Evolutionary conservation across 2,113 vertebrate genomes (phyloP).

Genomic region (Hystrix cristata): DNA sequence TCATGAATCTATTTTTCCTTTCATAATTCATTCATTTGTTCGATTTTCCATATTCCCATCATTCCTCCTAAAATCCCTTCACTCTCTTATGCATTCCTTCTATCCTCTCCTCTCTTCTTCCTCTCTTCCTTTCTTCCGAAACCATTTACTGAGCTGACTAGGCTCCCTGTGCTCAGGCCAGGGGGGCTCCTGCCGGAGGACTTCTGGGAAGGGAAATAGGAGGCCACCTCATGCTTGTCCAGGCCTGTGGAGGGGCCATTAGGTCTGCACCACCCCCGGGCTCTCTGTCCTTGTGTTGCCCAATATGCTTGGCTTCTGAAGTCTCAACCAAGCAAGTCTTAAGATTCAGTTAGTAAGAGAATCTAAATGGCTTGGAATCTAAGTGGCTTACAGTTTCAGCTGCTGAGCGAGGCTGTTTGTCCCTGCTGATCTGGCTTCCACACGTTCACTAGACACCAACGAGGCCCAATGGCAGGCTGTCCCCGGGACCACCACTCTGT

Average conservation of each 20-base stretch:
- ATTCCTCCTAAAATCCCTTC: not conserved
- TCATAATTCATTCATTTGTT: not conserved
- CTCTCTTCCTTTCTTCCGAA: not conserved
- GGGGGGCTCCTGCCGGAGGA: constrained; percentile 53
- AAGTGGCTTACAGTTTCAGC: not conserved
- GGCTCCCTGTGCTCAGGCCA: not conserved
- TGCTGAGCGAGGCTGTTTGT: accelerated
- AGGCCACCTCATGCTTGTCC: constrained; percentile 70
- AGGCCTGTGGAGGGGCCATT: constrained; percentile 24
- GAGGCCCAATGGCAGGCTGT: not conserved
- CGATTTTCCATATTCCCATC: not conserved
- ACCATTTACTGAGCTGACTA: not conserved
- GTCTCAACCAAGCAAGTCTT: not conserved
- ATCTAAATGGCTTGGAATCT: not conserved
- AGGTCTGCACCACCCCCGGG: not conserved
- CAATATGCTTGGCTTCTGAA: not conserved
- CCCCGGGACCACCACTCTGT: not conserved
- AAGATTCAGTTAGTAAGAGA: not conserved
- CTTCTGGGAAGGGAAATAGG: constrained; percentile 69
- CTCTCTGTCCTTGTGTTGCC: not conserved
- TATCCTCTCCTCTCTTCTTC: not conserved
- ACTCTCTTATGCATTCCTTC: not conserved
- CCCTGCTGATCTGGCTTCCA: too few relatives aligned
- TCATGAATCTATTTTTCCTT: not conserved
- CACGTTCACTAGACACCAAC: not conserved